Evolutionary conservation across 2,797 vertebrate species (phyloP).

Genomic region (Todus mexicanus): DNA sequence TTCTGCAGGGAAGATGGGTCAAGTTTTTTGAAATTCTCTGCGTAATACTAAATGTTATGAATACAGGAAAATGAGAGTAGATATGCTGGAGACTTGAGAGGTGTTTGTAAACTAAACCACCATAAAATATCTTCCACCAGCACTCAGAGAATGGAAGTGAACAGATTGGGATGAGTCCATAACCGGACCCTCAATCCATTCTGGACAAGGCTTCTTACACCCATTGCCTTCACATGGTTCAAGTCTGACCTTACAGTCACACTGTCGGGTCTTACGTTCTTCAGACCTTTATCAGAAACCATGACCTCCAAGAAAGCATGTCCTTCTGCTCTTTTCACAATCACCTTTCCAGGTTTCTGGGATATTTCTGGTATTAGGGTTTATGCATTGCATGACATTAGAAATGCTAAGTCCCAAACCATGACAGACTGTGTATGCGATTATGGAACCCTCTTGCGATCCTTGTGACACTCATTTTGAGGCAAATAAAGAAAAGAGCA

Average conservation of each 20-base stretch:
- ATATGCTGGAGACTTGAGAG: neutral
- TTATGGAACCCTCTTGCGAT: neutral
- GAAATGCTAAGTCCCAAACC: neutral
- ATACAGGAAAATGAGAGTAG: neutral
- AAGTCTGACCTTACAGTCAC: neutral
- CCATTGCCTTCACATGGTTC: neutral
- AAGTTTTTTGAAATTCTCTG: neutral
- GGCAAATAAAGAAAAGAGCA: neutral
- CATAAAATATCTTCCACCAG: neutral
- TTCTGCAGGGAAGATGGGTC: neutral
- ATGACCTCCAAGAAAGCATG: neutral
- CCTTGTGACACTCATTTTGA: neutral
- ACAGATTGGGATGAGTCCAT: neutral
- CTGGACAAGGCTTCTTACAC: neutral
- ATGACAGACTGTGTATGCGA: neutral
- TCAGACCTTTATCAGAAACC: neutral
- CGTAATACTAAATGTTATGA: neutral
- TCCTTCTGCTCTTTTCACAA: neutral
- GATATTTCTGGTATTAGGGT: neutral
- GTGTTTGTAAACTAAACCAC: neutral
- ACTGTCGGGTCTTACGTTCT: neutral
- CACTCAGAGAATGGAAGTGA: neutral
- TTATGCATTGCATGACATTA: neutral
- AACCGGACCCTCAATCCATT: neutral
- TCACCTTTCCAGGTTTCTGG: neutral